Evolutionary conservation across 2,888 invertebrate species (phyloP).

Genomic region (Oscheius sp.): DNA sequence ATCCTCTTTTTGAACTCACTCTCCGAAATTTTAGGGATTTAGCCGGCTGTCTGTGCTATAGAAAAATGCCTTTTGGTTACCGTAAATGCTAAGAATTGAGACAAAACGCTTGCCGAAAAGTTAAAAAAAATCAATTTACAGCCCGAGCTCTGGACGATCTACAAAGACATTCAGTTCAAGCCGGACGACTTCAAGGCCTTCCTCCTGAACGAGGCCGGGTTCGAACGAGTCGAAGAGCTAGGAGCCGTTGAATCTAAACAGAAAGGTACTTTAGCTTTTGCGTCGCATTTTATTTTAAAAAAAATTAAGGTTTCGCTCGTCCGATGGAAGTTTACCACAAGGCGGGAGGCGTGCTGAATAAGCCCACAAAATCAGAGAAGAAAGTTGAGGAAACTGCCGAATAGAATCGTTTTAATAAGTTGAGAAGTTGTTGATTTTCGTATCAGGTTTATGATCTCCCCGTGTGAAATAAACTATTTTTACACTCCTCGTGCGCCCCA

Average conservation of each 20-base stretch:
- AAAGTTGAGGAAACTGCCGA: constrained; percentile 26
- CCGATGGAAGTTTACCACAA: constrained; percentile 60
- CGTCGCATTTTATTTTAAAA: constrained; percentile 8
- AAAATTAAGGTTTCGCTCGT: constrained; percentile 53
- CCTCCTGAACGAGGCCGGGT: constrained; percentile 78
- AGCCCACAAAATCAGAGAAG: too few relatives aligned
- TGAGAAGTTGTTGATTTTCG: constrained; percentile 16
- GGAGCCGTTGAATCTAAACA: constrained; percentile 58
- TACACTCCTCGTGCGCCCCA: not conserved
- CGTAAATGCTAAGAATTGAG: too few relatives aligned
- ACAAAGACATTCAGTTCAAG: constrained; percentile 85
- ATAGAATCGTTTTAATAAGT: constrained; percentile 30
- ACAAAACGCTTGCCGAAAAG: too few relatives aligned
- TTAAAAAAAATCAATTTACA: constrained; percentile 38
- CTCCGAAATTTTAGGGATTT: too few relatives aligned
- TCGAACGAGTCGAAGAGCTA: constrained; percentile 61
- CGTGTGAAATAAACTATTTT: constrained; percentile 15
- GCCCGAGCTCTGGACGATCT: constrained; percentile 76
- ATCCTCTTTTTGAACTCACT: too few relatives aligned
- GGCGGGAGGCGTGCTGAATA: not conserved
- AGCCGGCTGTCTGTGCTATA: too few relatives aligned
- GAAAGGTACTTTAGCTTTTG: constrained; percentile 47
- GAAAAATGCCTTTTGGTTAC: too few relatives aligned
- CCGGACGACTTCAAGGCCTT: constrained; percentile 94
- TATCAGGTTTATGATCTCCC: constrained; percentile 11